phyloP scores from a whole-genome alignment of 2,797 vertebrate genomes.

The Amblyraja radiata region DNA sequence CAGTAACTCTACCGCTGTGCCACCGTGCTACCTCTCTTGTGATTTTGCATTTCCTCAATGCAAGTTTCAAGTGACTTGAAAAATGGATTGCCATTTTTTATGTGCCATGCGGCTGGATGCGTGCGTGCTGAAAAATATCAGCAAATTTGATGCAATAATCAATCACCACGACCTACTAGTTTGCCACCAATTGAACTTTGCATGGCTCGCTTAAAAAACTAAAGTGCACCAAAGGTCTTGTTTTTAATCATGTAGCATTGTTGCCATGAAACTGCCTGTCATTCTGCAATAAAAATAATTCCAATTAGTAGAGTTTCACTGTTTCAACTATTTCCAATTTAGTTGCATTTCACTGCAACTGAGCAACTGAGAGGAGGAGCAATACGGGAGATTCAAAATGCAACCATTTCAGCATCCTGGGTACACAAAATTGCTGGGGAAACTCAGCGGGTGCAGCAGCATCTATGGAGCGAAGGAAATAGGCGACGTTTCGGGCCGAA shows the following conservation, averaged over 20 bases:
- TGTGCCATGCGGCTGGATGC: not conserved
- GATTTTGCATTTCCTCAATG: not conserved
- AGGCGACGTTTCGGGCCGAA: no score
- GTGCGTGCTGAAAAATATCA: not conserved
- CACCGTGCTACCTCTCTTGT: no score
- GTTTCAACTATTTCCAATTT: no score
- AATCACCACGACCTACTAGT: not conserved
- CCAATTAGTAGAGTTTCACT: not conserved
- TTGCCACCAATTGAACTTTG: not conserved
- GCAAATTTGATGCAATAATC: not conserved
- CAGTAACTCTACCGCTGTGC: no score
- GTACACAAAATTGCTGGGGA: no score
- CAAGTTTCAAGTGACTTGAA: not conserved
- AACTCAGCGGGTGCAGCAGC: no score
- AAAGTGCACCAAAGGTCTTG: not conserved
- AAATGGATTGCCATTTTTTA: not conserved
- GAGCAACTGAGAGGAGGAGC: no score
- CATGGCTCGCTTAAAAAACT: not conserved
- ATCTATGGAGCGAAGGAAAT: no score
- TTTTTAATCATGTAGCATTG: not conserved
- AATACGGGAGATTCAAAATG: no score
- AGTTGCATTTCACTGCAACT: no score
- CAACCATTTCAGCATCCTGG: no score
- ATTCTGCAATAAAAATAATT: not conserved
- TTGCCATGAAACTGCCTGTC: not conserved